Percentiles rank a stretch among this genome's conserved stretches.
Conservation (phyloP, 2,113 vertebrate genomes). For the Lipophrys pholis region DNA sequence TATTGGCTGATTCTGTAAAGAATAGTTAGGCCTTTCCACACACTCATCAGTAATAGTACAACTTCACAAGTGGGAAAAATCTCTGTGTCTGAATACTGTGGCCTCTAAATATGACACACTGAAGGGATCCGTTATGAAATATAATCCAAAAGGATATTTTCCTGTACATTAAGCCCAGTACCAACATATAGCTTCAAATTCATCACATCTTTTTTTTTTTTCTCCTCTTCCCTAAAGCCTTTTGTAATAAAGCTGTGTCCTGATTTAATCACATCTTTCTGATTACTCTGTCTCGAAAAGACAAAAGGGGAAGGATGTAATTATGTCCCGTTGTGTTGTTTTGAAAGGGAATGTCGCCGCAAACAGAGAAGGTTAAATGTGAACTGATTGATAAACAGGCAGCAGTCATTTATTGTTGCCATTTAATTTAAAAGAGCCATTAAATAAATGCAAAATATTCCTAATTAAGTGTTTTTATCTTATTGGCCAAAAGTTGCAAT, state of each 20-base stretch:
- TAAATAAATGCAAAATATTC: too few relatives aligned
- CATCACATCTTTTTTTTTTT: not conserved
- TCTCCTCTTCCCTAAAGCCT: not conserved
- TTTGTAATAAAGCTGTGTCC: slow-evolving; percentile 11
- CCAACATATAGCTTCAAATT: not conserved
- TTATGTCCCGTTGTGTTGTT: not conserved
- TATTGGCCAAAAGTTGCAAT: not conserved
- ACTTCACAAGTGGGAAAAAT: slow-evolving; percentile 30
- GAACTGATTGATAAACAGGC: not conserved
- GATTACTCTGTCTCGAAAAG: slow-evolving; percentile 6
- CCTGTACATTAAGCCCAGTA: not conserved
- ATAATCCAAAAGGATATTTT: not conserved
- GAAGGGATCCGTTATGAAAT: not conserved
- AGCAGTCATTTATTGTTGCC: not conserved
- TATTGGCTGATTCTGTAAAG: slow-evolving; percentile 17
- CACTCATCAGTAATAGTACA: not conserved
- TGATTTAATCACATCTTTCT: not conserved
- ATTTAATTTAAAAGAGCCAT: too few relatives aligned
- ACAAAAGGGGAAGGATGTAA: not conserved
- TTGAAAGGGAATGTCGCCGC: not conserved
- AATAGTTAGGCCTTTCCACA: not conserved
- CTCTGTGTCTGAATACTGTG: not conserved
- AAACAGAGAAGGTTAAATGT: not conserved
- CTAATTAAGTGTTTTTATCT: not conserved
- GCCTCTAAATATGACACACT: not conserved